Evolutionary conservation across 2,888 invertebrate species (phyloP).

Genomic region (Corythucha ciliata): DNA sequence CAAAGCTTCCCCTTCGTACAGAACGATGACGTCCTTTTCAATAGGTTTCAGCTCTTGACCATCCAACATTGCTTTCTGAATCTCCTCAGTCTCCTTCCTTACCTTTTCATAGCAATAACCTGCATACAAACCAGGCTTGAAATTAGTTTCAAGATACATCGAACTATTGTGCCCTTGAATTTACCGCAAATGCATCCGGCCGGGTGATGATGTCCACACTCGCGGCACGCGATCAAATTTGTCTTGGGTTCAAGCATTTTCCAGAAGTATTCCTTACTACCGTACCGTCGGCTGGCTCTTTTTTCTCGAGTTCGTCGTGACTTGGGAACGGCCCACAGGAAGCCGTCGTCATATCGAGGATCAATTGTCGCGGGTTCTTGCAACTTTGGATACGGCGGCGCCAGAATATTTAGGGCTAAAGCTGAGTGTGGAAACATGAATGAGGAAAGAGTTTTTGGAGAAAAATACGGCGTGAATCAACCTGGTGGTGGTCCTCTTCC

Average conservation of each 20-base stretch:
- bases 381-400: too few relatives aligned
- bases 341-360: slow-evolving; percentile 42
- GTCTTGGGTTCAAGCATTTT: slow-evolving; percentile 63
- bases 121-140: too few relatives aligned
- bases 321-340: slow-evolving; percentile 75
- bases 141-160: too few relatives aligned
- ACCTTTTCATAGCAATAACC: slow-evolving; percentile 78
- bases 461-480: too few relatives aligned
- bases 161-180: slow-evolving; percentile 35
- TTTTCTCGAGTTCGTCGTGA: slow-evolving; percentile 65
- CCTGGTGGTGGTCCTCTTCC: too few relatives aligned
- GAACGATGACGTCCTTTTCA: slow-evolving; percentile 73
- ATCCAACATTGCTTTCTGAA: slow-evolving; percentile 64
- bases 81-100: slow-evolving; percentile 66
- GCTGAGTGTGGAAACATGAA: too few relatives aligned
- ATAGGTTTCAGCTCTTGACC: slow-evolving; percentile 61
- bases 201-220: slow-evolving; percentile 79
- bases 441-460: too few relatives aligned
- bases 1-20: slow-evolving; percentile 70
- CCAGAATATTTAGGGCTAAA: too few relatives aligned
- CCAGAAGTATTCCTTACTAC: slow-evolving; percentile 54
- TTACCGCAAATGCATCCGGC: slow-evolving; percentile 71
- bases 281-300: slow-evolving; percentile 62
- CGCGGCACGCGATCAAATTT: slow-evolving; percentile 63
- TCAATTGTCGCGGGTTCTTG: too few relatives aligned